Percentiles rank a stretch among this genome's conserved stretches.
Evolutionary conservation across 2,113 vertebrate species (phyloP).

Genomic region (Actenoides hombroni): DNA sequence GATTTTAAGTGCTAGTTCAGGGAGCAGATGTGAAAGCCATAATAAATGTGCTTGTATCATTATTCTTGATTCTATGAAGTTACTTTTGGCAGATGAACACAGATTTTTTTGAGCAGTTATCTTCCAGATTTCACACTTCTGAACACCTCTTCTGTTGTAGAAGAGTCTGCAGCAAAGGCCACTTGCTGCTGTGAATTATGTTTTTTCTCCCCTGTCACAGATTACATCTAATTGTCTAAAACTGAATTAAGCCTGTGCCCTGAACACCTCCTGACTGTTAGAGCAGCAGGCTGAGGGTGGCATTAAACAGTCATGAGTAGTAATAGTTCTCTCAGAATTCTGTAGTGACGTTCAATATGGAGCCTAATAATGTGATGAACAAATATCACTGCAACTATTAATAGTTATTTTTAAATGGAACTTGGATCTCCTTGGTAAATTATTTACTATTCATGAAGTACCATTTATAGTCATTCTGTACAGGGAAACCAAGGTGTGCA

Average conservation of each 20-base stretch:
- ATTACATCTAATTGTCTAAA: neutral
- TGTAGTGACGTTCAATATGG: neutral
- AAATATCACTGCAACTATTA: neutral
- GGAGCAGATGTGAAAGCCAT: neutral
- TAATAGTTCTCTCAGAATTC: neutral
- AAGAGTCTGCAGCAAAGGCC: neutral
- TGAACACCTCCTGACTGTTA: neutral
- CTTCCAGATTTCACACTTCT: neutral
- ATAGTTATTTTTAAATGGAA: neutral
- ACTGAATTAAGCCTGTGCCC: neutral
- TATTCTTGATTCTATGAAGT: neutral
- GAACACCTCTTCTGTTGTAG: neutral
- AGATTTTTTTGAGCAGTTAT: neutral
- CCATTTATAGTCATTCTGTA: neutral
- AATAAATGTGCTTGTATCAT: neutral
- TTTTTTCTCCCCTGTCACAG: neutral
- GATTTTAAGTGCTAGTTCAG: neutral
- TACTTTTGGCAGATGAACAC: neutral
- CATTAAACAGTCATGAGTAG: neutral
- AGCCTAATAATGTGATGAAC: neutral
- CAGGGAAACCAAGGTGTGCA: neutral
- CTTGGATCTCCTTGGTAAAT: neutral
- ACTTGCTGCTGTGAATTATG: neutral
- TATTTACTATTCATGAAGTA: neutral
- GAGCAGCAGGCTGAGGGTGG: neutral